Percentiles rank a stretch among this genome's conserved stretches.
Conservation (phyloP, 1,140 invertebrate genomes). For the Drosophila sechellia region DNA sequence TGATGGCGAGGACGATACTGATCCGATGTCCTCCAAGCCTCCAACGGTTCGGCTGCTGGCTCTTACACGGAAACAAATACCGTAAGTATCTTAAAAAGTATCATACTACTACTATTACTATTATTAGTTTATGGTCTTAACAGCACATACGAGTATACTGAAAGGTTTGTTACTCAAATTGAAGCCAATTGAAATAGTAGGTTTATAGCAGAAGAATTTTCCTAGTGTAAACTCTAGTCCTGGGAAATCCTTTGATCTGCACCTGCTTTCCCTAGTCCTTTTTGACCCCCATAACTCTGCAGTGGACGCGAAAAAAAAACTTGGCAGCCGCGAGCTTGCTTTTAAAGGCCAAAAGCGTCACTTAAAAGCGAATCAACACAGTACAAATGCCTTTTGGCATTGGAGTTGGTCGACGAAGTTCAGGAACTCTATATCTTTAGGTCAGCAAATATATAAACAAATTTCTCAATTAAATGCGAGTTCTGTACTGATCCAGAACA, state of each 20-base stretch:
- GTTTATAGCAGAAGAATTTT: background rate
- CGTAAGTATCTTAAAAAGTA: background rate
- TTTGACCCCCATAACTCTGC: slow-evolving; percentile 15
- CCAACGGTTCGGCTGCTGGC: slow-evolving; percentile 4
- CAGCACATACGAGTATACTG: too few relatives aligned
- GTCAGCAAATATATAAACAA: background rate
- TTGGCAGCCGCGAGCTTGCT: slow-evolving; percentile 43
- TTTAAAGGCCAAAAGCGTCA: slow-evolving; percentile 52
- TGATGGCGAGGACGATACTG: slow-evolving; percentile 13
- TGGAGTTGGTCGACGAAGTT: slow-evolving; percentile 2
- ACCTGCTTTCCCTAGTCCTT: slow-evolving; percentile 13
- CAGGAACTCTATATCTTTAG: background rate
- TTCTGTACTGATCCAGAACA: too few relatives aligned
- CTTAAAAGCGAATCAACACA: slow-evolving; percentile 68
- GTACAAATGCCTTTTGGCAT: slow-evolving; percentile 45
- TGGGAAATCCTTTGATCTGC: slow-evolving; percentile 68
- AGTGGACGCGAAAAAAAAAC: slow-evolving; percentile 38
- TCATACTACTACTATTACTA: too few relatives aligned
- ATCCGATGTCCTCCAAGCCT: slow-evolving; percentile 27
- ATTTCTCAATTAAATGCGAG: too few relatives aligned
- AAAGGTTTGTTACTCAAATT: too few relatives aligned
- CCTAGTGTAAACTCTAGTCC: slow-evolving; percentile 20
- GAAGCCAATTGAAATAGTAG: too few relatives aligned
- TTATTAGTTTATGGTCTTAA: too few relatives aligned
- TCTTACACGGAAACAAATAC: slow-evolving; percentile 8